Evolutionary conservation across 1,140 invertebrate species (phyloP), one percentile per base, ranked within the genome.

Genomic region (Phymastichus coffea): DNA sequence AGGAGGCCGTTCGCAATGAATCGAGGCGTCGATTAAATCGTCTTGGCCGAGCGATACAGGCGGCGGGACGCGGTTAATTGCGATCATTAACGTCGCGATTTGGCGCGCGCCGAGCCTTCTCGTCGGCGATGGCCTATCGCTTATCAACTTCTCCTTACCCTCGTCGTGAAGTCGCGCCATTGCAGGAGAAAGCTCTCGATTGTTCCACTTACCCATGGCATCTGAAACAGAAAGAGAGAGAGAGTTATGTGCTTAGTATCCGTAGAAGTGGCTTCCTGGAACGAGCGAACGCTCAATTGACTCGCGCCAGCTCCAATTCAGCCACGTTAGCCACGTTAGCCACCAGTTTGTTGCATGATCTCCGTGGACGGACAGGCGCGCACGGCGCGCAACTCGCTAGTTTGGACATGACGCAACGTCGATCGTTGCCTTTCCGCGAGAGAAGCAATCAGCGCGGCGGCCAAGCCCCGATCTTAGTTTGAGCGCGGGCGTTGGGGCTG

Each of bases 161-260:
- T 25, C n/a, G 17, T n/a, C 10, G 15, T n/a, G n/a, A n/a, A n/a
- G 15, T 22, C 12, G n/a, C n/a, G 7, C 35, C n/a, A 30, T 43
- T 15, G 51, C 17, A 54, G 19, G 17, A 30, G 51, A 54, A 48
- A 47, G n/a, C 37, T 4, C 17, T 19, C n/a, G 43, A 60, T 60
- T 60, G 54, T 54, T 60, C 64, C 69, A 76, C 78, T 80, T 77
- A 80, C 77, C 78, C 77, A 78, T 79, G 67, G 77, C 78, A 68
- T 80, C 76, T 80, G 76, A 73, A 80, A 80, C 78, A 80, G 60
- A 77, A 70, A 72, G 67, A 65, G 64, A 66, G 63, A 66, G 44
- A 66, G 46, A 59, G 54, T 20, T 47, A 33, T 30, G n/a, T n/a
- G 19, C 38, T 48, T 33, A 52, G 10, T 38, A 49, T 2, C 28